Base-by-base conservation (phyloP, 2,888 invertebrate species). In the Ferdinandea cuprea region DNA sequence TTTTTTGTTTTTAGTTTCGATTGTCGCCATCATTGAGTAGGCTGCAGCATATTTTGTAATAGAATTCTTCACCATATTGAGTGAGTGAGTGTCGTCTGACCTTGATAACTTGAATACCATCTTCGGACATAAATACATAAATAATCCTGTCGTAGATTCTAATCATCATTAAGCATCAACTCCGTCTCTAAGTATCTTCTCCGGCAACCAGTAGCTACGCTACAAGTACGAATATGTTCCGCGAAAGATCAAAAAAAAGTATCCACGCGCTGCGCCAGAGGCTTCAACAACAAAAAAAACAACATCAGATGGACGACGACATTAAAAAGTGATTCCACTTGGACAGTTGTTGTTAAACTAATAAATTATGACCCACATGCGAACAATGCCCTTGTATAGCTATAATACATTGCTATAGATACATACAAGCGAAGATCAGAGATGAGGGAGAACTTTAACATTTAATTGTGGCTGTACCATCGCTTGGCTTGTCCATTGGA, bases 281-380 rank as follows among this genome's bases (percentile, higher is more conserved):
- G 48, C 42, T 11, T n/a, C n/a, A n/a, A n/a, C n/a, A 50, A 32
- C 28, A 8, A 9, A 35, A 58, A 59, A 44, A 44, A 21, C 9
- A 42, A 13, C 42, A 5, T 7, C 44, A 25, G 40, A 42, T 35
- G 71, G 50, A 61, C 46, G 40, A 54, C 21, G 50, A 76, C 76
- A 80, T 80, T 80, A 69, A 80, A 74, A 81, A 81, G 56, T 81
- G 76, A 81, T 76, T 76, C 68, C 46, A 59, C 65, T 71, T 37
- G 80, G 80, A 65, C 69, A 74, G 56, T 80, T 59, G 69, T 58
- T 69, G 81, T 59, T 65, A 63, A 69, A 74, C 74, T 80, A 81
- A 81, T 81, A 81, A 81, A 71, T 81, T 76, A 81, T 81, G 81
- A 71, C 76, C 81, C 81, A 76, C 59, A 81, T 76, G 81, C 63